phyloP scores from a whole-genome alignment of 2,888 invertebrate genomes.

The Plebejus argus region DNA sequence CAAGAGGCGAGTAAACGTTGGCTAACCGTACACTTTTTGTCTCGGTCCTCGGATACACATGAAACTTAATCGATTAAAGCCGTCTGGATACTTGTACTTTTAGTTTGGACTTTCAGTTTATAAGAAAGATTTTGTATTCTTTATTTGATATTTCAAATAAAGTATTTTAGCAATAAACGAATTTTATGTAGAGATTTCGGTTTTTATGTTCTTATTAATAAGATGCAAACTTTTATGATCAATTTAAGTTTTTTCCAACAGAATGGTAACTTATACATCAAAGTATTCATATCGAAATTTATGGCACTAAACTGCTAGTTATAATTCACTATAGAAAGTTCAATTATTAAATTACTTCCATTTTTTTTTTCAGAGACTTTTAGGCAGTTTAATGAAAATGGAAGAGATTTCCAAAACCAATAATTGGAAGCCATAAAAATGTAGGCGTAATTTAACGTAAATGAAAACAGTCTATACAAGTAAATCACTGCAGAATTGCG shows the following conservation, averaged over 20 bases:
- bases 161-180: not conserved
- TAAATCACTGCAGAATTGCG: slow-evolving; percentile 37
- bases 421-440: slow-evolving; percentile 8
- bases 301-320: not conserved
- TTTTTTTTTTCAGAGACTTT: not conserved
- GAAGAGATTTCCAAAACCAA: not conserved
- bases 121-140: not conserved
- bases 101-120: not conserved
- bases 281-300: not conserved
- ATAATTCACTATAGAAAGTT: no score
- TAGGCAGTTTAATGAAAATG: not conserved
- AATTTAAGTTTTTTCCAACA: not conserved
- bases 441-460: not conserved
- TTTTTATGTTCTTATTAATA: not conserved
- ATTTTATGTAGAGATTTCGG: not conserved
- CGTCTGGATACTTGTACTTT: slow-evolving; percentile 11
- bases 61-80: slow-evolving; percentile 29
- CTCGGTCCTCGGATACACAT: slow-evolving; percentile 25
- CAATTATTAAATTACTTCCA: no score
- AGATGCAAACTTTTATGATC: not conserved
- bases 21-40: slow-evolving; percentile 25
- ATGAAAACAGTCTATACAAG: slow-evolving; percentile 32
- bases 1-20: slow-evolving; percentile 27
- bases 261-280: not conserved
- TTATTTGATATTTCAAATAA: not conserved